These are phyloP conservation scores for Mesembrinibis cayennensis DNA, from an alignment of 2,113 vertebrate species.

Conservation along the genomic window DNA sequence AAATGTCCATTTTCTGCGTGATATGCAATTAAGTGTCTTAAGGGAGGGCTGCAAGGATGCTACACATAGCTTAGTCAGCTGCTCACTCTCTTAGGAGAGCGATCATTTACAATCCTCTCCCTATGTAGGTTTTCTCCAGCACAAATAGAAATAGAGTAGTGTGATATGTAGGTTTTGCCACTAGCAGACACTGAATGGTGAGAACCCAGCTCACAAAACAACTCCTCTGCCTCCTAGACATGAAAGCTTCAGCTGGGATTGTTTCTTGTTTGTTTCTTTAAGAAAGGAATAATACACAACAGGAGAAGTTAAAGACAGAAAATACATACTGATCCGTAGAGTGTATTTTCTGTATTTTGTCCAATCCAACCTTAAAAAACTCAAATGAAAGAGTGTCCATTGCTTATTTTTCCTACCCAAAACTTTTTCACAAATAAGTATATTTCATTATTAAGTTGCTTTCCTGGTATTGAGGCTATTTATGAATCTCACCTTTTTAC, in stretches of 20 bases:
- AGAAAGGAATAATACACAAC: background rate
- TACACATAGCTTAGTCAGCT: background rate
- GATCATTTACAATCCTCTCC: background rate
- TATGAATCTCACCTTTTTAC: background rate
- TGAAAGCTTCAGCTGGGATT: background rate
- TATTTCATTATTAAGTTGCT: background rate
- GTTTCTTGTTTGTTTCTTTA: background rate
- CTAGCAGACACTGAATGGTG: background rate
- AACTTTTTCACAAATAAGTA: background rate
- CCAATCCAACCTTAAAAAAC: background rate
- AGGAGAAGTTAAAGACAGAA: background rate
- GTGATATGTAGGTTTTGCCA: constrained; percentile 7
- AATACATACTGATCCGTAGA: background rate
- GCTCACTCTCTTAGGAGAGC: background rate
- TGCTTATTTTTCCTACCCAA: background rate
- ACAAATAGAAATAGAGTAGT: background rate
- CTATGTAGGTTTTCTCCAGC: background rate
- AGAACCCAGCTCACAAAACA: constrained; percentile 11
- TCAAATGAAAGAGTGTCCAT: background rate
- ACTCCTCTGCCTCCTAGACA: constrained; percentile 15
- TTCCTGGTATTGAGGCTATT: background rate
- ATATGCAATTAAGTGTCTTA: background rate
- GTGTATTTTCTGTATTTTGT: background rate
- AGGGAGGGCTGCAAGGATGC: background rate
- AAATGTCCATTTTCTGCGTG: background rate